These are phyloP conservation scores for Atractosteus spatula DNA, from an alignment of 2,113 vertebrate genomes.

Conservation along the genomic window DNA sequence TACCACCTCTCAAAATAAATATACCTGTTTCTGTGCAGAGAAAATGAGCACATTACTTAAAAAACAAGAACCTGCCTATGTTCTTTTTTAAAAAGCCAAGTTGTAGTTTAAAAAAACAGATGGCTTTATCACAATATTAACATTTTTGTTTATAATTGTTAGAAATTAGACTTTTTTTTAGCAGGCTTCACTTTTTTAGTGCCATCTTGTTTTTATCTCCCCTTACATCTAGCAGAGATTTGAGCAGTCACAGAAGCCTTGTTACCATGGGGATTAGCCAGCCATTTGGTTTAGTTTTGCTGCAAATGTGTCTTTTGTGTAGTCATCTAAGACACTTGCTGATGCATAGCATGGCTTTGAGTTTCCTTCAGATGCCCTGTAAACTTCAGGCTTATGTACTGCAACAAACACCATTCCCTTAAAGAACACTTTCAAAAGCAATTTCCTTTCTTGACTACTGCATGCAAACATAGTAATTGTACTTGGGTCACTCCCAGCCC, in stretches of 20 bases:
- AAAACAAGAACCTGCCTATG: conserved; percentile 11
- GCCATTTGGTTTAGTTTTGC: conserved; percentile 72
- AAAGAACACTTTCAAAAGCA: conserved; percentile 70
- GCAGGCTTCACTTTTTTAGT: conserved; percentile 36
- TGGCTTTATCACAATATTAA: background rate
- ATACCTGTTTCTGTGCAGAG: conserved; percentile 43
- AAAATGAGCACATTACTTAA: no score
- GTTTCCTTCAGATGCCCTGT: conserved; percentile 75
- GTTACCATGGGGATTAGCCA: conserved; percentile 64
- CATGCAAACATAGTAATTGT: conserved; percentile 72
- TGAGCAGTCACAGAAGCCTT: conserved; percentile 35
- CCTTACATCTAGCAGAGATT: background rate
- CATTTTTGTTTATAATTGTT: background rate
- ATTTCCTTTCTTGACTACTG: conserved; percentile 68
- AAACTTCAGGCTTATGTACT: conserved; percentile 80
- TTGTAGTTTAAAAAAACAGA: conserved; percentile 27
- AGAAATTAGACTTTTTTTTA: background rate
- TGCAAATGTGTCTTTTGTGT: conserved; percentile 62
- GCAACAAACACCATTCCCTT: conserved; percentile 72
- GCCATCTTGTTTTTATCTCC: conserved; percentile 3
- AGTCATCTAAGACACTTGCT: conserved; percentile 74
- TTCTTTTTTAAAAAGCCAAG: conserved; percentile 30
- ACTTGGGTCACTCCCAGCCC: conserved; percentile 58
- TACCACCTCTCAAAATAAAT: conserved; percentile 46
- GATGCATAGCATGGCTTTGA: conserved; percentile 77